Evolutionary conservation across 2,888 invertebrate species (phyloP).

Genomic region (Aleiodes testaceus): DNA sequence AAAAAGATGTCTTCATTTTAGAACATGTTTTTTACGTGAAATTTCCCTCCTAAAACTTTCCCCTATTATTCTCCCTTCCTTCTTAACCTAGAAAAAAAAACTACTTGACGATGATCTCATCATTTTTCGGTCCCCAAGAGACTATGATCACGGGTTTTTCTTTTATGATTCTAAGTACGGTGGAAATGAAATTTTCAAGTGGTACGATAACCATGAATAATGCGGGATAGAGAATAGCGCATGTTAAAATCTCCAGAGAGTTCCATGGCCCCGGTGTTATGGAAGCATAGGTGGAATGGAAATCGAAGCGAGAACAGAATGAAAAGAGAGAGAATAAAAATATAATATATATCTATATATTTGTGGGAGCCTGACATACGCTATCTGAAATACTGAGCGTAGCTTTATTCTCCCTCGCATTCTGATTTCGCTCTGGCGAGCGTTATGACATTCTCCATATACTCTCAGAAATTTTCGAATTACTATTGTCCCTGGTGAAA

Average conservation of each 20-base stretch:
- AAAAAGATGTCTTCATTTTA: too few species aligned
- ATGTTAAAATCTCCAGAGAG: slow-evolving; percentile 36
- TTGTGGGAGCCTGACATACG: slow-evolving; percentile 8
- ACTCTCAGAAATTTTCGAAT: too few species aligned
- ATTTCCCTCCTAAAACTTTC: too few species aligned
- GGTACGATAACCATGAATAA: slow-evolving; percentile 46
- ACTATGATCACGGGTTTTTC: slow-evolving; percentile 25
- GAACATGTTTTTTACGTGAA: too few species aligned
- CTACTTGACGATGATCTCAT: slow-evolving; percentile 6
- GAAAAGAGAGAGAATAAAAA: slow-evolving; percentile 8
- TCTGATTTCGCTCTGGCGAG: slow-evolving; percentile 16
- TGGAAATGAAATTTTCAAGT: slow-evolving; percentile 42
- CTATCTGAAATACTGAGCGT: slow-evolving; percentile 5
- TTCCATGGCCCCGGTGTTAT: slow-evolving; percentile 26
- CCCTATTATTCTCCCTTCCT: too few species aligned
- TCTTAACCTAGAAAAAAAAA: too few species aligned
- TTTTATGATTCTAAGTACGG: slow-evolving; percentile 36
- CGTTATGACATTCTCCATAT: slow-evolving; percentile 1
- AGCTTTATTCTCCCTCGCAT: slow-evolving; percentile 16
- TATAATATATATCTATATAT: background rate
- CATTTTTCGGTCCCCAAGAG: slow-evolving; percentile 7
- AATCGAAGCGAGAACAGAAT: slow-evolving; percentile 3
- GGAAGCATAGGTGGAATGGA: slow-evolving; percentile 21
- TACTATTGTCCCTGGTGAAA: too few species aligned
- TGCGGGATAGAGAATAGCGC: slow-evolving; percentile 31